Evolutionary conservation across 2,797 vertebrate genomes (phyloP).

Genomic region (Pelochelys cantorii): DNA sequence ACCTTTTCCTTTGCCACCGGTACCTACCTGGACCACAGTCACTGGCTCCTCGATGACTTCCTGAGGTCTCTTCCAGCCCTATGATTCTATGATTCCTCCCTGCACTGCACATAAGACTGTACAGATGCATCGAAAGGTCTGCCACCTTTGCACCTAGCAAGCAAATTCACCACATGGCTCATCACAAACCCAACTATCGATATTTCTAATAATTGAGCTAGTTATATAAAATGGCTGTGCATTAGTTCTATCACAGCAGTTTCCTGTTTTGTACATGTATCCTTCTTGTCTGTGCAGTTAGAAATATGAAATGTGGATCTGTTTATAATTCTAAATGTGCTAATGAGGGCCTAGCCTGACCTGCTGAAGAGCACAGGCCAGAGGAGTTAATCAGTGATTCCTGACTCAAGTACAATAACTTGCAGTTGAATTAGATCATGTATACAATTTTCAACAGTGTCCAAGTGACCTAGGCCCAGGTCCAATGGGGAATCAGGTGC

Average conservation of each 20-base stretch:
- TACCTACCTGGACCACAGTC: not conserved
- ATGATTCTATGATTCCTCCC: too few relatives aligned
- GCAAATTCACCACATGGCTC: not conserved
- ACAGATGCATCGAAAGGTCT: not conserved
- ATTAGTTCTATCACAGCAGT: not conserved
- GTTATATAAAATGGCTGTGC: not conserved
- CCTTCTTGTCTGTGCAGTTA: too few relatives aligned
- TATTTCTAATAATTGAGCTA: not conserved
- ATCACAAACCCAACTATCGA: not conserved
- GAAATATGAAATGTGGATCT: too few relatives aligned
- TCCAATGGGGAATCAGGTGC: not conserved
- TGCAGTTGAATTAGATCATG: not conserved
- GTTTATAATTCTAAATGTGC: too few relatives aligned
- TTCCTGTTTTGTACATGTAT: too few relatives aligned
- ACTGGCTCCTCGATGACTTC: too few relatives aligned
- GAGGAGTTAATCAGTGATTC: not conserved
- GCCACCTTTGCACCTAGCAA: not conserved
- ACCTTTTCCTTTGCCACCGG: not conserved
- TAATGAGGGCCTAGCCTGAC: not conserved
- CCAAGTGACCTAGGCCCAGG: not conserved
- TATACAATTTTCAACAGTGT: not conserved
- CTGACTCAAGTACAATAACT: not conserved
- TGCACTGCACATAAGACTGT: not conserved
- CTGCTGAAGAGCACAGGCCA: not conserved
- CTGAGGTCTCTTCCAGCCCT: too few relatives aligned